Evolutionary conservation across 2,797 vertebrate species (phyloP).

Genomic region (Eupleurogrammus muticus): DNA sequence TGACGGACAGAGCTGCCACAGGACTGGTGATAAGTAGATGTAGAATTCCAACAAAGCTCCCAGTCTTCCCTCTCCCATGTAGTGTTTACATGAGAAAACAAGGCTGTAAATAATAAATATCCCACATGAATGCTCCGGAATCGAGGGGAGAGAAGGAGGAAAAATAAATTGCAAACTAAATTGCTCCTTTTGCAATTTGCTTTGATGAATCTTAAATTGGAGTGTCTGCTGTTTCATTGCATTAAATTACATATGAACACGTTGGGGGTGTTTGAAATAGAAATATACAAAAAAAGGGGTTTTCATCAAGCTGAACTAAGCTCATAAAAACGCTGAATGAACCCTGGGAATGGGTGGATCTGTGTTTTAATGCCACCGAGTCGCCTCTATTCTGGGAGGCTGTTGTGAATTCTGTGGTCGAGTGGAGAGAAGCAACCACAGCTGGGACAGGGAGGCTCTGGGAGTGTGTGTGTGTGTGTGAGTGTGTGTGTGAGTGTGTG

Average conservation of each 20-base stretch:
- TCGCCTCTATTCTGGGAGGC: slow-evolving; percentile 79
- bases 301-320: slow-evolving; percentile 62
- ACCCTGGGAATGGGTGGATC: slow-evolving; percentile 78
- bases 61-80: slow-evolving; percentile 66
- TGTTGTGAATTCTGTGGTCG: slow-evolving; percentile 82
- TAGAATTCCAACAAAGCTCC: slow-evolving; percentile 77
- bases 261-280: slow-evolving; percentile 44
- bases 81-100: slow-evolving; percentile 81
- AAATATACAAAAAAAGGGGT: slow-evolving; percentile 36
- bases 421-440: slow-evolving; percentile 73
- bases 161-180: slow-evolving; percentile 3
- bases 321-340: slow-evolving; percentile 72
- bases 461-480: slow-evolving; percentile 50
- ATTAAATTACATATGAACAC: slow-evolving; percentile 24
- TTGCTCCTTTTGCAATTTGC: slow-evolving; percentile 38
- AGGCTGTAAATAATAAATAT: slow-evolving; percentile 76
- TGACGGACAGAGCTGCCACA: slow-evolving; percentile 43
- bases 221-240: slow-evolving; percentile 54
- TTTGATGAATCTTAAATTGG: slow-evolving; percentile 61
- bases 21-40: slow-evolving; percentile 73
- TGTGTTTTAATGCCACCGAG: slow-evolving; percentile 66
- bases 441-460: slow-evolving; percentile 70
- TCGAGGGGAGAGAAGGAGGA: slow-evolving; percentile 29
- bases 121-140: slow-evolving; percentile 76
- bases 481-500: slow-evolving; percentile 7